Conservation (phyloP, 1,140 invertebrate species). For the Pseudomyrmex gracilis region DNA sequence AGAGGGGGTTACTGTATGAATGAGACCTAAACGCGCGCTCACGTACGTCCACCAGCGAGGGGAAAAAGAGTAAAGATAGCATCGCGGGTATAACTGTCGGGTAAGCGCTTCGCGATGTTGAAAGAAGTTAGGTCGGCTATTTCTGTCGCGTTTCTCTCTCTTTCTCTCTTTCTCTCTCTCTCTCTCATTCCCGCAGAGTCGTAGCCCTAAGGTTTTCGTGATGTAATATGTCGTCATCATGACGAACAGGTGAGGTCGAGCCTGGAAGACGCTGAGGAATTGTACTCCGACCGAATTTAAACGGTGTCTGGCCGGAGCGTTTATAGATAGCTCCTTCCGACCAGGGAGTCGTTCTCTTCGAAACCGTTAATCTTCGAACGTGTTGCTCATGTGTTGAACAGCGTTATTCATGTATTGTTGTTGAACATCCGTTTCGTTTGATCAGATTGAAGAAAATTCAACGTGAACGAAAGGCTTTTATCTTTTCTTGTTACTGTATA, state of each 20-base stretch:
- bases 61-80: slow-evolving; percentile 75
- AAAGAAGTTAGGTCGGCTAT: slow-evolving; percentile 73
- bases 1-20: slow-evolving; percentile 59
- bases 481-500: no score
- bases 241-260: slow-evolving; percentile 57
- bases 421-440: no score
- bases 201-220: slow-evolving; percentile 57
- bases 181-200: slow-evolving; percentile 64
- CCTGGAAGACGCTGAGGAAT: slow-evolving; percentile 33
- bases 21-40: slow-evolving; percentile 59
- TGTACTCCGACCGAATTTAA: slow-evolving; percentile 38
- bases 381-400: neutral
- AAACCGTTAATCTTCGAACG: neutral
- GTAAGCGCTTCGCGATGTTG: slow-evolving; percentile 70
- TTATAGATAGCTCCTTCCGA: slow-evolving; percentile 19
- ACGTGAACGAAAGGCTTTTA: no score
- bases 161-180: slow-evolving; percentile 46
- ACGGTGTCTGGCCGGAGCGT: slow-evolving; percentile 3
- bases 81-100: slow-evolving; percentile 68
- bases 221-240: slow-evolving; percentile 52
- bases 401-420: no score
- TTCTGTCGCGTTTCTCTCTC: slow-evolving; percentile 63
- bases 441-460: no score
- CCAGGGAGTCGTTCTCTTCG: neutral
- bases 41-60: slow-evolving; percentile 49